Base-by-base conservation (phyloP, 2,888 invertebrate genomes). In the Oligia latruncula region DNA sequence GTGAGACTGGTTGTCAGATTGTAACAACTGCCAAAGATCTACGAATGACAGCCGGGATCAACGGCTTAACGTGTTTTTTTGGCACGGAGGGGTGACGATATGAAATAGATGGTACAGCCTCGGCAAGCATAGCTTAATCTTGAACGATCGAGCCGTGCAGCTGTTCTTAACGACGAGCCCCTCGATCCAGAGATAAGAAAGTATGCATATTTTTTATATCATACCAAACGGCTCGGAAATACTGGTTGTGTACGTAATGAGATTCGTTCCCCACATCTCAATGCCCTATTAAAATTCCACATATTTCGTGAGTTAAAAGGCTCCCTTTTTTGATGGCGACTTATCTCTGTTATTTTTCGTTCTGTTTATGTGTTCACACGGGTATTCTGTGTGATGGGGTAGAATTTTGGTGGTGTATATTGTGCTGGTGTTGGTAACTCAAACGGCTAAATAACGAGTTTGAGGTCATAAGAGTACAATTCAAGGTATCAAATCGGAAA, bases 281-380 rank as follows among this genome's bases (percentile, higher is more conserved):
- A 89, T 82, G 35, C 72, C 72, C 83, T 88, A 77, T 88, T 83
- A 85, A 89, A 88, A 81, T 83, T 82, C 84, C 87, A 79, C 88
- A 85, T 83, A 83, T 81, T 83, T 74, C 77, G 81, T 68, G 80
- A 86, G 81, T 89, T 83, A 76, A 76, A 77, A 83, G 65, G 68
- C 55, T n/a, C 66, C 78, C 67, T 49, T 82, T 81, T 77, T 66
- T n/a, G 35, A 82, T 82, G 79, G 43, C 43, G n/a, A 20, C 46
- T 35, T 80, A 74, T 78, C 81, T 76, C 74, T 80, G 71, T 78
- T 70, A 78, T 72, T 71, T 60, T 58, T 74, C 43, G 78, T 60
- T 77, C 43, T 52, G 68, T 55, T 35, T 40, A 64, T 35, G 29
- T 60, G 35, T 66, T 17, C 0, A n/a, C 8, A n/a, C 6, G 70